These are phyloP conservation scores for Cetonia aurata DNA, from an alignment of 2,888 invertebrate genomes.

Conservation along the genomic window DNA sequence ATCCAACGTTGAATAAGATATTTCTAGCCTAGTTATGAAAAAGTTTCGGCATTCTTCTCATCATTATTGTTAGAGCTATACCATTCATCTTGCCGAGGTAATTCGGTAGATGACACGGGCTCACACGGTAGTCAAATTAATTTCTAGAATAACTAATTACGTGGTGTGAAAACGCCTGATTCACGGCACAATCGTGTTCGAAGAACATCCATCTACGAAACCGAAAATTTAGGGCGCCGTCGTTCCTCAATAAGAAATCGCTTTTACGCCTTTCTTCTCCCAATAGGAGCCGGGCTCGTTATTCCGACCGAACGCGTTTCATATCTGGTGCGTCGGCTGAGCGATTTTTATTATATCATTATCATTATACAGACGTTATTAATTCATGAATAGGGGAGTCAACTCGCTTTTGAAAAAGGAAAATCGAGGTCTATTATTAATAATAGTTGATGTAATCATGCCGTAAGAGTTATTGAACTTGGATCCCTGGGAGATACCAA, in stretches of 20 bases:
- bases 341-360: constrained; percentile 28
- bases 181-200: constrained; percentile 28
- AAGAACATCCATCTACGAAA: constrained; percentile 24
- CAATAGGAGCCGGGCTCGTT: constrained; percentile 23
- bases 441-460: constrained; percentile 43
- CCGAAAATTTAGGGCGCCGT: constrained; percentile 10
- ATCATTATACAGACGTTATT: constrained; percentile 43
- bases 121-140: constrained; percentile 32
- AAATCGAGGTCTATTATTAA: constrained; percentile 43
- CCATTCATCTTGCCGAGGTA: neutral
- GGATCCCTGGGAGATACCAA: constrained; percentile 22
- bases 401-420: constrained; percentile 25
- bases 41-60: no score
- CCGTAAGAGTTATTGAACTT: constrained; percentile 44
- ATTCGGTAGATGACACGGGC: constrained; percentile 20
- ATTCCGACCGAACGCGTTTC: constrained; percentile 36
- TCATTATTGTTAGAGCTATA: constrained; percentile 7
- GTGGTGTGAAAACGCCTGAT: constrained; percentile 37
- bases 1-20: no score
- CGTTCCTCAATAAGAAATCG: constrained; percentile 35
- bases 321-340: constrained; percentile 27
- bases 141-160: constrained; percentile 35
- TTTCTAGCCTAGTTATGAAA: no score
- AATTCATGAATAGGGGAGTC: constrained; percentile 39
- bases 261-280: constrained; percentile 38